Evolutionary conservation across 2,113 vertebrate genomes (phyloP), one percentile per base, ranked within the genome.

Genomic region (Cichladusa arquata): DNA sequence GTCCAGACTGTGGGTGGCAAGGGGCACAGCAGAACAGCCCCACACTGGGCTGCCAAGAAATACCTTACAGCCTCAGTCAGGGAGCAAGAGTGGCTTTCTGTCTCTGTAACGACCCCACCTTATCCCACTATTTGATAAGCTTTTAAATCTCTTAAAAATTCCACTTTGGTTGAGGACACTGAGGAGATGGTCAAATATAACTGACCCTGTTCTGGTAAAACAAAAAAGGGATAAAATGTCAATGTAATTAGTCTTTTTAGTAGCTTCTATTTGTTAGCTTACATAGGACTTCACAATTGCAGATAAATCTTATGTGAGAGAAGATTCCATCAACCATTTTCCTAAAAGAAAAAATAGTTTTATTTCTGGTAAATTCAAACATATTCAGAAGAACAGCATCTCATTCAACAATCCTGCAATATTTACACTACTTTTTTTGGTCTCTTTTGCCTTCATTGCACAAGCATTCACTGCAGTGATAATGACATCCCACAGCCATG

Each of bases 1-100:
- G 28, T 22, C 12, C 54, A 69, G 50, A 4, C 9, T 40, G 26
- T 28, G 34, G 1, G 0, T 5, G 6, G 44, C n/a, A n/a, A n/a
- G n/a, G n/a, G n/a, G n/a, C 60, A 28, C 61, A 53, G 71, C 34
- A 42, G 42, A 36, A 11, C 25, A 67, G 25, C 36, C 61, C 11
- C 56, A 12, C 26, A 6, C 4, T 11, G 3, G 11, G 7, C 13
- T 13, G 79, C 51, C 25, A 26, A 22, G 14, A 17, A 6, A 16
- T 0, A 2, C 3, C 29, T 17, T 5, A 29, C 8, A 67, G n/a
- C 14, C 7, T 45, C 47, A 38, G 12, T 6, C 8, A 31, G 50
- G 25, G 40, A 79, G 33, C 24, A 74, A 48, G 40, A 50, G 22
- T 24, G 26, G 12, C 7, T 34, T 79, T 44, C 25, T 83, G 5